phyloP scores from a whole-genome alignment of 2,113 vertebrate species.

The Gopherus flavomarginatus region DNA sequence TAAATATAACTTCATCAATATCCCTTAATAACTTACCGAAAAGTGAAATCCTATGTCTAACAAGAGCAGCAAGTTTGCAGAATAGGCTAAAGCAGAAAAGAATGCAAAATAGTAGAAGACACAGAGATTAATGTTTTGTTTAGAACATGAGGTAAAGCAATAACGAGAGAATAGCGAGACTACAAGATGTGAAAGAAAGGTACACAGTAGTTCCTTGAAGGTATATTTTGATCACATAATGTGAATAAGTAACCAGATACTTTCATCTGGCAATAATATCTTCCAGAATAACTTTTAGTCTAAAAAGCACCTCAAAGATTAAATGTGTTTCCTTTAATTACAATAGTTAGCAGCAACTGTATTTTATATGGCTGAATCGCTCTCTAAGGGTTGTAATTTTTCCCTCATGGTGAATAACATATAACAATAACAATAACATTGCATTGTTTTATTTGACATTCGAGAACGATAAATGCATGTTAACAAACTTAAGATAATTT shows the following conservation, averaged over 20 bases:
- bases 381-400: background rate
- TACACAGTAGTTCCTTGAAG: background rate
- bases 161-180: background rate
- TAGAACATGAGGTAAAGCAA: constrained; percentile 13
- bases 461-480: fast-evolving
- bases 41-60: constrained; percentile 99
- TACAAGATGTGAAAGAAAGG: background rate
- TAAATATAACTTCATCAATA: constrained; percentile 9
- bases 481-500: background rate
- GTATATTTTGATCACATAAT: background rate
- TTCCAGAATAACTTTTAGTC: background rate
- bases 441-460: background rate
- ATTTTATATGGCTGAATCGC: background rate
- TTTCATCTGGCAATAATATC: background rate
- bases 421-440: background rate
- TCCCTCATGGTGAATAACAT: background rate
- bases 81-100: constrained; percentile 89
- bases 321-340: background rate
- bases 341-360: background rate
- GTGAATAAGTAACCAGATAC: background rate
- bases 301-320: background rate
- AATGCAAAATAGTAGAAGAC: constrained; percentile 67
- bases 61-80: constrained; percentile 99
- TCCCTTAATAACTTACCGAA: constrained; percentile 90
- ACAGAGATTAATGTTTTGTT: constrained; percentile 56